phyloP scores from a whole-genome alignment of 2,888 invertebrate genomes.

The Toxonevra muliebris region DNA sequence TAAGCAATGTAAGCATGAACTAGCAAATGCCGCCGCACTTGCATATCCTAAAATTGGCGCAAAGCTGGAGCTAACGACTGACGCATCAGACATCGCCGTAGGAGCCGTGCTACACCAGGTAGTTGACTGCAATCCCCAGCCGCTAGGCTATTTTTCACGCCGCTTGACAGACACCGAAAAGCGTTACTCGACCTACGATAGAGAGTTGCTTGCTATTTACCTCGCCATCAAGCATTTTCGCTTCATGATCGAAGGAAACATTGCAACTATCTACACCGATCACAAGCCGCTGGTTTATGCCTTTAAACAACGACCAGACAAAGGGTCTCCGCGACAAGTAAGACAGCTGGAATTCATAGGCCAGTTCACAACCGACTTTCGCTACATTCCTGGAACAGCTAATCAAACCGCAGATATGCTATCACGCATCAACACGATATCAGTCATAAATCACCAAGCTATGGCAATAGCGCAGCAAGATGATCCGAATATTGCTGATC shows the following conservation, averaged over 20 bases:
- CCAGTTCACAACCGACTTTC: constrained; percentile 36
- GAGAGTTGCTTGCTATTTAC: constrained; percentile 6
- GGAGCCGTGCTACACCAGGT: background rate
- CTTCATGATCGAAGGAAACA: constrained; percentile 40
- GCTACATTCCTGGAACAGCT: constrained; percentile 4
- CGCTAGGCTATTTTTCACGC: constrained; percentile 3
- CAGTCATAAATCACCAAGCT: background rate
- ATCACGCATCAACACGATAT: background rate
- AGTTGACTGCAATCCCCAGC: background rate
- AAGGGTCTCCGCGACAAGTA: constrained; percentile 32
- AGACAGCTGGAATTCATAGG: constrained; percentile 36
- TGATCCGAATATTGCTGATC: background rate
- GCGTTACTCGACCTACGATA: constrained; percentile 12
- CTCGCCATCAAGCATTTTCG: constrained; percentile 45
- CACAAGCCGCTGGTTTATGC: constrained; percentile 37
- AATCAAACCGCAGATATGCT: constrained; percentile 2
- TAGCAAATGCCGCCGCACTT: background rate
- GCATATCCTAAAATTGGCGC: constrained; percentile 1
- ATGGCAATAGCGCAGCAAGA: constrained; percentile 1
- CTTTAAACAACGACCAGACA: constrained; percentile 29
- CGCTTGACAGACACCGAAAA: constrained; percentile 2
- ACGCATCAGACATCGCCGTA: background rate
- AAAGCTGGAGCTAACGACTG: background rate
- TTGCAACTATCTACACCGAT: constrained; percentile 51
- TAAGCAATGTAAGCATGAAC: constrained; percentile 5